Conservation (phyloP, 2,113 vertebrate genomes). For the Eudyptes chrysolophus region DNA sequence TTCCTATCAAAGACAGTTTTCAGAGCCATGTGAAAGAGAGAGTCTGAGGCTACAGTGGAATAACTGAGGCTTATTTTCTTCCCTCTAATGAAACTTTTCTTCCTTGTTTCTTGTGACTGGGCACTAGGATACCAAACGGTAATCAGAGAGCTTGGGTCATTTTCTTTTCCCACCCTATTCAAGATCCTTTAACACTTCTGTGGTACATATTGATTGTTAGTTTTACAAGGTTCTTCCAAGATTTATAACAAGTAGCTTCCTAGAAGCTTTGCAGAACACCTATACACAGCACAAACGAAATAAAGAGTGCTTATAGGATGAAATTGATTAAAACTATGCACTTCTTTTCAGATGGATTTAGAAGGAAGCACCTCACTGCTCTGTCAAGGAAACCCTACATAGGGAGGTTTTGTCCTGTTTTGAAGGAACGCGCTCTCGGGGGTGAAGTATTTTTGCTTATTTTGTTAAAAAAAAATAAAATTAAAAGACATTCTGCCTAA, state of each 20-base stretch:
- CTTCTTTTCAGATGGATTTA: not conserved
- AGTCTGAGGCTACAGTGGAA: not conserved
- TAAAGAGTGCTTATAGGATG: not conserved
- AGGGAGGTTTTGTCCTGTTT: not conserved
- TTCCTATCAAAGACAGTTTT: not conserved
- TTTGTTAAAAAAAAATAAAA: not conserved
- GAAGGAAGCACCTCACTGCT: not conserved
- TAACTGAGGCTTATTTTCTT: not conserved
- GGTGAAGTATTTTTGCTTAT: not conserved
- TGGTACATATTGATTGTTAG: not conserved
- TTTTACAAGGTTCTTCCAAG: not conserved
- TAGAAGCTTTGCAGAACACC: not conserved
- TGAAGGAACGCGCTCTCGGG: not conserved
- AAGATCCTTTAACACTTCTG: not conserved
- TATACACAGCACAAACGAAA: not conserved
- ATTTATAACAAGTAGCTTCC: not conserved
- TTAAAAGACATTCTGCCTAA: not conserved
- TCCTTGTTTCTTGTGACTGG: not conserved
- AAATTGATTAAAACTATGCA: not conserved
- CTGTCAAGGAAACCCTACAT: not conserved
- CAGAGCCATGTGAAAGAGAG: not conserved
- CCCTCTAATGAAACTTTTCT: not conserved
- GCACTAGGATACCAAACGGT: not conserved
- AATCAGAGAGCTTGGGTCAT: not conserved
- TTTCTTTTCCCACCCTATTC: not conserved